Conservation (phyloP, 2,888 invertebrate species). For the Chalcosyrphus nemorum region DNA sequence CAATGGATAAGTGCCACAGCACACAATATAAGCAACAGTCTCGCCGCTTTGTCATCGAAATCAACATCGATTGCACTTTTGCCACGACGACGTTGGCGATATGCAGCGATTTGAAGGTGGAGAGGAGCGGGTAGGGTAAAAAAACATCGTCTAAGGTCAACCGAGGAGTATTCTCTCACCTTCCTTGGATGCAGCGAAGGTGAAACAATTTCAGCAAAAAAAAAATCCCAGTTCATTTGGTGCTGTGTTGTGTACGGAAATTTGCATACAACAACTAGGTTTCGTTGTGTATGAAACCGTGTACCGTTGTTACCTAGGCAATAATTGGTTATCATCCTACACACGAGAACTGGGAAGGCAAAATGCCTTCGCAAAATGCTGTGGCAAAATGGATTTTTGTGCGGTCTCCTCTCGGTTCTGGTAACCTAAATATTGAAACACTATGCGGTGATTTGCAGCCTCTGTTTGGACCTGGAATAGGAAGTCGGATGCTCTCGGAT, state of each 20-base stretch:
- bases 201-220: background rate
- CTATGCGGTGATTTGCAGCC: slow-evolving; percentile 22
- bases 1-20: slow-evolving; percentile 30
- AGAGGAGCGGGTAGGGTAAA: background rate
- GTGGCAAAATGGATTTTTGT: slow-evolving; percentile 48
- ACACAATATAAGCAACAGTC: slow-evolving; percentile 38
- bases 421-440: slow-evolving; percentile 48
- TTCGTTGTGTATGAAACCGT: background rate
- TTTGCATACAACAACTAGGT: slow-evolving; percentile 1
- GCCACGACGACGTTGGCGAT: slow-evolving; percentile 29
- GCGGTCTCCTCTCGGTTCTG: slow-evolving; percentile 1
- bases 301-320: background rate
- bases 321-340: slow-evolving; percentile 19
- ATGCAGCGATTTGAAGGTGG: background rate
- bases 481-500: slow-evolving; percentile 8
- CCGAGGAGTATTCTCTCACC: slow-evolving; percentile 7
- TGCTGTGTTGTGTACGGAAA: background rate
- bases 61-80: slow-evolving; percentile 59
- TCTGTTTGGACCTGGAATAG: background rate
- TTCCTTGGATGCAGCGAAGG: slow-evolving; percentile 8
- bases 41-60: slow-evolving; percentile 65
- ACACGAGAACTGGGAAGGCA: background rate
- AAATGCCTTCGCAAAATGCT: slow-evolving; percentile 9
- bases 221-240: background rate
- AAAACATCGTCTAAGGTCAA: slow-evolving; percentile 27